These are phyloP conservation scores for Pterophyllum scalare DNA, from an alignment of 2,113 vertebrate species.

Conservation along the genomic window DNA sequence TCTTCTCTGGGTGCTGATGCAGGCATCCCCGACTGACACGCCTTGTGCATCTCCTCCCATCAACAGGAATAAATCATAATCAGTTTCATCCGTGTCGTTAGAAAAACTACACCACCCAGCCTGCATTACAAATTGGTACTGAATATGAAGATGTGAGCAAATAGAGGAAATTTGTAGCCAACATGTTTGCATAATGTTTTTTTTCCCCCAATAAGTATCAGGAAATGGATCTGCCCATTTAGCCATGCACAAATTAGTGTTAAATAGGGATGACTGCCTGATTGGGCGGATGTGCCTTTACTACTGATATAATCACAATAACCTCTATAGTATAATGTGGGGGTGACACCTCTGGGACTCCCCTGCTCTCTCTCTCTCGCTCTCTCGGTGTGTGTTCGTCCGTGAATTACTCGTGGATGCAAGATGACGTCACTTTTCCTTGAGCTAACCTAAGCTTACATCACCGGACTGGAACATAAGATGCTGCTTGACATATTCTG, in stretches of 20 bases:
- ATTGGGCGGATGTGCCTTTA: slow-evolving; percentile 25
- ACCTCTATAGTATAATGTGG: slow-evolving; percentile 17
- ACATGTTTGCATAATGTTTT: slow-evolving; percentile 65
- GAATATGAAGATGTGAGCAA: slow-evolving; percentile 19
- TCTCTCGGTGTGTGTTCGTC: not conserved
- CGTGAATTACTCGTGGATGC: slow-evolving; percentile 44
- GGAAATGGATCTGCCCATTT: slow-evolving; percentile 64
- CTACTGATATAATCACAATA: slow-evolving; percentile 29
- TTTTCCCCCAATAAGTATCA: slow-evolving; percentile 50
- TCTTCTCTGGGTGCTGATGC: slow-evolving; percentile 19
- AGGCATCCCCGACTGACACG: slow-evolving; percentile 49
- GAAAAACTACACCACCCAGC: slow-evolving; percentile 45
- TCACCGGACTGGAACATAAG: slow-evolving; percentile 13
- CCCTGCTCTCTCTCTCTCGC: not conserved
- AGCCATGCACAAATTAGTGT: slow-evolving; percentile 54
- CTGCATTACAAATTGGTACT: slow-evolving; percentile 29
- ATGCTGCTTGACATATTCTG: not conserved
- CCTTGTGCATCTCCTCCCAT: slow-evolving; percentile 58
- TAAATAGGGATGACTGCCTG: slow-evolving; percentile 53
- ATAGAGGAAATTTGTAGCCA: slow-evolving; percentile 35
- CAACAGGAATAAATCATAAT: slow-evolving; percentile 46
- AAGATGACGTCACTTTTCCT: slow-evolving; percentile 63
- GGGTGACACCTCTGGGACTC: not conserved
- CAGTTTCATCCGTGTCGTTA: slow-evolving; percentile 56
- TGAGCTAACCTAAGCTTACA: slow-evolving; percentile 27